phyloP scores from a whole-genome alignment of 2,888 invertebrate species.

The Drosophila melanosoma region DNA sequence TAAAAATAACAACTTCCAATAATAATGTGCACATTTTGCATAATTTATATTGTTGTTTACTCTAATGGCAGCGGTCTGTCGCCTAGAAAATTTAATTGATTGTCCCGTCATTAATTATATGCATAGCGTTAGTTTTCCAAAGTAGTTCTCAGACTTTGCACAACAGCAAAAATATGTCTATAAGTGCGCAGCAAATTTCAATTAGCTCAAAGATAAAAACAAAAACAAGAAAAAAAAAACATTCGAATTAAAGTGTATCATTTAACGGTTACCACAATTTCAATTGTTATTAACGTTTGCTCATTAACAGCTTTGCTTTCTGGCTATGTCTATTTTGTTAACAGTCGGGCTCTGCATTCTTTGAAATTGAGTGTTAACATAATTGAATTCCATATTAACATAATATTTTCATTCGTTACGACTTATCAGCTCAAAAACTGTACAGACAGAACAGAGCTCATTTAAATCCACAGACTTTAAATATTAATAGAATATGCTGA shows the following conservation, averaged over 20 bases:
- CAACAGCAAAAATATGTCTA: constrained; percentile 23
- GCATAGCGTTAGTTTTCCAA: constrained; percentile 56
- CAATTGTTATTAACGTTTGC: not conserved
- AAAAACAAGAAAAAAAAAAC: constrained; percentile 35
- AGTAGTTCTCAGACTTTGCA: constrained; percentile 37
- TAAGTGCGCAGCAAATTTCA: constrained; percentile 56
- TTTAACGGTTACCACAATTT: constrained; percentile 1
- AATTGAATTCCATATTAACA: not conserved
- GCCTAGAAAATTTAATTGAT: constrained; percentile 65
- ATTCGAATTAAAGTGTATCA: constrained; percentile 46
- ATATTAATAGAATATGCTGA: no score
- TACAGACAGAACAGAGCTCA: not conserved
- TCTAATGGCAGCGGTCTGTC: constrained; percentile 15
- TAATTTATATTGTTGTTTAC: constrained; percentile 65
- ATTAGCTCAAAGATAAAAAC: constrained; percentile 30
- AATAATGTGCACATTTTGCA: constrained; percentile 71
- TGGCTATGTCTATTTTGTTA: not conserved
- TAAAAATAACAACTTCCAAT: constrained; percentile 55
- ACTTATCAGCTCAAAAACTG: not conserved
- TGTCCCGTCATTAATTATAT: constrained; percentile 69
- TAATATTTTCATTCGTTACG: no score
- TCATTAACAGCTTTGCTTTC: not conserved
- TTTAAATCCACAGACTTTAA: not conserved
- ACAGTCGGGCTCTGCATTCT: not conserved
- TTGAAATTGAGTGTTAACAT: not conserved